Evolutionary conservation across 2,113 vertebrate species (phyloP).

Genomic region (Helogale parvula): DNA sequence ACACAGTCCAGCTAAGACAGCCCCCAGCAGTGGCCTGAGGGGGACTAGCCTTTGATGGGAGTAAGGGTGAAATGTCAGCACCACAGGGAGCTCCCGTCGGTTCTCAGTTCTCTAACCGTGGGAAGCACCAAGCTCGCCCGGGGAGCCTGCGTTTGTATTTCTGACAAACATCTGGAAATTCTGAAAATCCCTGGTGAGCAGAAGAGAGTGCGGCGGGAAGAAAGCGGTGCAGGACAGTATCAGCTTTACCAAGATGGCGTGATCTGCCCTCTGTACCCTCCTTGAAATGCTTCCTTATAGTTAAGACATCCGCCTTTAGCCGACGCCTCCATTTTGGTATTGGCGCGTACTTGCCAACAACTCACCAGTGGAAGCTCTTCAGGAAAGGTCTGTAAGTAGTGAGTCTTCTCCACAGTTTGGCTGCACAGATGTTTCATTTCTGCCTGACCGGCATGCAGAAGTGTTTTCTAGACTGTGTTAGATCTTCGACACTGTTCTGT

Average conservation of each 20-base stretch:
- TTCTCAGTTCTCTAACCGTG: not conserved
- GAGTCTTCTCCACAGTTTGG: rapidly evolving
- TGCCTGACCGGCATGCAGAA: rapidly evolving
- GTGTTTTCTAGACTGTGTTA: rapidly evolving
- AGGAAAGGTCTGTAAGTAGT: rapidly evolving
- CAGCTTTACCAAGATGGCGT: not conserved
- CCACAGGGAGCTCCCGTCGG: rapidly evolving
- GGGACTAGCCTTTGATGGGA: not conserved
- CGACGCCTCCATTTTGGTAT: not conserved
- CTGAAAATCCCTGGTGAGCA: not conserved
- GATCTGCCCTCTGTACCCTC: not conserved
- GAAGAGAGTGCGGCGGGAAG: not conserved
- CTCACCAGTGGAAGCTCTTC: not conserved
- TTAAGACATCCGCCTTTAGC: not conserved
- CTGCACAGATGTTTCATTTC: not conserved
- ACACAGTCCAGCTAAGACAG: rapidly evolving
- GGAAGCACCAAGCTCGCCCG: rapidly evolving
- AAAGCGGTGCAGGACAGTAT: not conserved
- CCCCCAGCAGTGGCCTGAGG: too few species aligned
- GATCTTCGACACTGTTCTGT: too few species aligned
- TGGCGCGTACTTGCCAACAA: not conserved
- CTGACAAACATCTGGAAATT: not conserved
- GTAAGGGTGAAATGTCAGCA: rapidly evolving
- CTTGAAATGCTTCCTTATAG: not conserved
- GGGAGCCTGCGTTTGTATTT: not conserved